phyloP scores from a whole-genome alignment of 2,113 vertebrate genomes.

The Erpornis zantholeuca region DNA sequence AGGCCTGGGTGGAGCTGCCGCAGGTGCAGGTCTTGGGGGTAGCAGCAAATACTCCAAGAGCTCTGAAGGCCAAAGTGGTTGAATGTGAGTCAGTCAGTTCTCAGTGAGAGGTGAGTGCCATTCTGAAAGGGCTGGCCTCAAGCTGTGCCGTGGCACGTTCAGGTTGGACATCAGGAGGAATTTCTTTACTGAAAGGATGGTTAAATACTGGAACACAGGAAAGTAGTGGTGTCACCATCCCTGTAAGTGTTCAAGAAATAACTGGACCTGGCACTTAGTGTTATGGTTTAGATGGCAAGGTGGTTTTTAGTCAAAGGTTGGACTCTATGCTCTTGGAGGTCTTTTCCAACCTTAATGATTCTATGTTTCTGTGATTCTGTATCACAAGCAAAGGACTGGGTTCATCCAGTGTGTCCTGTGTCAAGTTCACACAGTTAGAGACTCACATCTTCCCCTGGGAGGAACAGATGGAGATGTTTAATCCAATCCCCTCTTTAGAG shows the following conservation, averaged over 20 bases:
- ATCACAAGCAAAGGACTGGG: neutral
- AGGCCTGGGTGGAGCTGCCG: neutral
- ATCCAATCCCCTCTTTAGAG: neutral
- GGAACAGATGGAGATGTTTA: neutral
- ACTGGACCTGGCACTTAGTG: accelerated
- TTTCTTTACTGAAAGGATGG: neutral
- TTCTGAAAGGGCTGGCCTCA: neutral
- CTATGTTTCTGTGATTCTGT: neutral
- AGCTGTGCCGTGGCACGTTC: neutral
- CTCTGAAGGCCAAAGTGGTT: neutral
- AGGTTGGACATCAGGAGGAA: neutral
- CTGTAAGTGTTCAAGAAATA: neutral
- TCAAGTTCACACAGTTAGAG: neutral
- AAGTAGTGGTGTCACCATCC: neutral
- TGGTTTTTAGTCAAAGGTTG: neutral
- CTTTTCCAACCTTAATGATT: neutral
- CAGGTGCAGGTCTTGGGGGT: too few species aligned
- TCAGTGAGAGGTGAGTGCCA: too few species aligned
- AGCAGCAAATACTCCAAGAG: neutral
- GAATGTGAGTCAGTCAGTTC: neutral
- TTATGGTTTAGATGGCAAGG: neutral
- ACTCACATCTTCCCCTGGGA: neutral
- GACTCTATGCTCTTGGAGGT: neutral
- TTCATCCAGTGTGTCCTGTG: neutral
- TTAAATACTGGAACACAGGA: neutral